A percentile compares a stretch with the other conserved stretches of the same genome.
Evolutionary conservation across 2,113 vertebrate genomes (phyloP).

Genomic region (Zapus hudsonius): DNA sequence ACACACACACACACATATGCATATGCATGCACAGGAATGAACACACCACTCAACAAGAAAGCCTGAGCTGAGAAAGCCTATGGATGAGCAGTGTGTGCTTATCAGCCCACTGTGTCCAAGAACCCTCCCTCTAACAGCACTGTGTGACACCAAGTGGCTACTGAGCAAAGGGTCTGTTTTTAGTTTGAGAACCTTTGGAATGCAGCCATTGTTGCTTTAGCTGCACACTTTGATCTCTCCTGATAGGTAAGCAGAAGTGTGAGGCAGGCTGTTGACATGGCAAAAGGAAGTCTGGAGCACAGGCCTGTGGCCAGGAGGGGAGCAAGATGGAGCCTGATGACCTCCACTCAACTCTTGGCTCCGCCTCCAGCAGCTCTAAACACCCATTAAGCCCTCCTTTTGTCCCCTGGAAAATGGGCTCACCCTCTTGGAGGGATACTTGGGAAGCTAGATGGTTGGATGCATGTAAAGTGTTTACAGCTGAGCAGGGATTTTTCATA

Average conservation of each 20-base stretch:
- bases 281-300: not conserved
- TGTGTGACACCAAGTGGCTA: rapidly evolving
- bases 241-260: not conserved
- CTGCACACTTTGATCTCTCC: not conserved
- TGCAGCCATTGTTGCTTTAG: not conserved
- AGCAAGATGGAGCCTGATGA: not conserved
- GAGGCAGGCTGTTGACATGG: not conserved
- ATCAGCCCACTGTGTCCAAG: not conserved
- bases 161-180: not conserved
- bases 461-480: not conserved
- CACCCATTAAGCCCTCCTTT: not conserved
- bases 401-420: not conserved
- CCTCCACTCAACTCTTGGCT: not conserved
- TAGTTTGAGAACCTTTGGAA: not conserved
- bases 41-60: not conserved
- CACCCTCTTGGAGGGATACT: not conserved
- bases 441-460: not conserved
- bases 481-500: not conserved
- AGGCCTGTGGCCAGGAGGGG: rapidly evolving
- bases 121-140: not conserved
- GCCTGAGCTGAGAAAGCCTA: not conserved
- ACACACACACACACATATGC: rapidly evolving
- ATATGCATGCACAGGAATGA: too few species aligned
- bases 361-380: not conserved
- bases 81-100: not conserved